Evolutionary conservation across 2,113 vertebrate genomes (phyloP).

Genomic region (Peucedramus taeniatus): DNA sequence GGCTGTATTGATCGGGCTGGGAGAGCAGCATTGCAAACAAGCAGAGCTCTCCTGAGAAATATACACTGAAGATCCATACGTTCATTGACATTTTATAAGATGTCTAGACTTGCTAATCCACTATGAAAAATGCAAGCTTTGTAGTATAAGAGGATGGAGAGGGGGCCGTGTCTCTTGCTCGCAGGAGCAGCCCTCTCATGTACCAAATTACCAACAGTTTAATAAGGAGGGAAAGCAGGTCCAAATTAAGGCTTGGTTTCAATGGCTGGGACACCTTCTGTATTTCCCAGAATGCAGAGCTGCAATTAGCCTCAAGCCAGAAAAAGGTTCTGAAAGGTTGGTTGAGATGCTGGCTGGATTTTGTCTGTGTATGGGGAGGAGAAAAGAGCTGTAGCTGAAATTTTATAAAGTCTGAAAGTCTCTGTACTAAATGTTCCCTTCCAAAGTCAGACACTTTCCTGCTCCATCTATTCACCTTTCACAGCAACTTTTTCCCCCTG

Average conservation of each 20-base stretch:
- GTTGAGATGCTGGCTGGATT: background rate
- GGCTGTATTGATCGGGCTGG: conserved; percentile 63
- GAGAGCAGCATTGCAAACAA: conserved; percentile 38
- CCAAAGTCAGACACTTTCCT: conserved; percentile 19
- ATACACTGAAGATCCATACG: conserved; percentile 55
- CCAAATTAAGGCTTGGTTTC: background rate
- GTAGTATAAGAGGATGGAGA: background rate
- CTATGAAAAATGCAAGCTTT: conserved; percentile 68
- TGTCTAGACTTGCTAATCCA: conserved; percentile 70
- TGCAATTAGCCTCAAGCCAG: conserved; percentile 49
- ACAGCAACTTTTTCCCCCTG: background rate
- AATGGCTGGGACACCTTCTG: background rate
- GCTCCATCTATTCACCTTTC: background rate
- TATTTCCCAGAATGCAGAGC: conserved; percentile 18
- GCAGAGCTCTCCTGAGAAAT: conserved; percentile 58
- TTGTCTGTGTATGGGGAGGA: background rate
- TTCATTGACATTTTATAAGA: conserved; percentile 67
- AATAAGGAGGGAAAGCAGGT: background rate
- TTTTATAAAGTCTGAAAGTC: background rate
- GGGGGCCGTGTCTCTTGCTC: background rate
- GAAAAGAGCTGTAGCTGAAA: background rate
- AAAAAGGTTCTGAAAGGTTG: conserved; percentile 8
- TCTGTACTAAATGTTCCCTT: conserved; percentile 13
- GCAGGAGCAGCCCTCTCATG: background rate
- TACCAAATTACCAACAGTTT: background rate